A percentile compares a stretch with the other conserved stretches of the same genome.
Evolutionary conservation across 2,888 invertebrate genomes (phyloP).

Genomic region (Drosophila niveifrons): DNA sequence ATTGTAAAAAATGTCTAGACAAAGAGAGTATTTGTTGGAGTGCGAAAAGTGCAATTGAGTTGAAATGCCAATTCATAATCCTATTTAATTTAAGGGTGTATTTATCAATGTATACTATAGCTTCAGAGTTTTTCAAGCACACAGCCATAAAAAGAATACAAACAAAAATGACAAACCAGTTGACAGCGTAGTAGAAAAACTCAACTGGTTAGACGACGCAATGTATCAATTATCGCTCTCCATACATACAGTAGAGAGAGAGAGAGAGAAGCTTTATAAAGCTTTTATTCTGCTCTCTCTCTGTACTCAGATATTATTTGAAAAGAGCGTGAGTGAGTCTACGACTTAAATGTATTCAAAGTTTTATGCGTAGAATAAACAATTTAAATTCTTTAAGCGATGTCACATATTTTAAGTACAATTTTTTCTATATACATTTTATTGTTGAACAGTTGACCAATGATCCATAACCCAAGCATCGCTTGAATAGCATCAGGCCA

Average conservation of each 20-base stretch:
- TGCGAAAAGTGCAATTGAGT: background rate
- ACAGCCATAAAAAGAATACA: background rate
- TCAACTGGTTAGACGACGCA: slow-evolving; percentile 11
- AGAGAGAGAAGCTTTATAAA: background rate
- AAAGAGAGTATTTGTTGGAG: background rate
- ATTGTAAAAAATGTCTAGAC: background rate
- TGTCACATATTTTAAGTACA: background rate
- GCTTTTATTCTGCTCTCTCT: slow-evolving; percentile 11
- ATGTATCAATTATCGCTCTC: slow-evolving; percentile 22
- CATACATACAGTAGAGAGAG: background rate
- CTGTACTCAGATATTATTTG: slow-evolving; percentile 1
- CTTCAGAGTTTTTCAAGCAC: background rate
- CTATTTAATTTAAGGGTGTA: background rate
- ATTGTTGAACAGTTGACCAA: background rate
- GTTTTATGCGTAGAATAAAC: background rate
- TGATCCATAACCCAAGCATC: background rate
- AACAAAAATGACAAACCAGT: slow-evolving; percentile 1
- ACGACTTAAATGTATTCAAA: background rate
- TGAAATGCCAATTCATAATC: background rate
- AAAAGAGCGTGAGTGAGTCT: slow-evolving; percentile 13
- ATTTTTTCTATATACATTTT: background rate
- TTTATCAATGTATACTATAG: background rate
- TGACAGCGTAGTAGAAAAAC: background rate
- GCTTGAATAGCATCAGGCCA: background rate
- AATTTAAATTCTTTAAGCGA: background rate